These are phyloP conservation scores for Artibeus jamaicensis DNA, from an alignment of 2,797 vertebrate species.

Conservation along the genomic window DNA sequence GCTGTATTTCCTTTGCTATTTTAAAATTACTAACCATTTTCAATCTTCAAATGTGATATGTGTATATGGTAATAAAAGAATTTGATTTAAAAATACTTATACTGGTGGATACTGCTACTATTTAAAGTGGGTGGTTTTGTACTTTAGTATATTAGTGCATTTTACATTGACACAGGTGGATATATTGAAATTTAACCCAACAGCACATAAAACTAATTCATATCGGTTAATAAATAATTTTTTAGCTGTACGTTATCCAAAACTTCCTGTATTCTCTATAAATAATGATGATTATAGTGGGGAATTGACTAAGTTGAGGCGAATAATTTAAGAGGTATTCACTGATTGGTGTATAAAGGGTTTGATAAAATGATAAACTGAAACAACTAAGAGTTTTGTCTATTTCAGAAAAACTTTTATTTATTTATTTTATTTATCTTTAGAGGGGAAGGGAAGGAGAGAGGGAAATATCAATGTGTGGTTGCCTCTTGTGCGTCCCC, in stretches of 20 bases:
- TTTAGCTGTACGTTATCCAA: background rate
- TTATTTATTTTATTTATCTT: too few relatives aligned
- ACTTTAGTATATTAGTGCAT: background rate
- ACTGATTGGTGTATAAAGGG: background rate
- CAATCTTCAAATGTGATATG: background rate
- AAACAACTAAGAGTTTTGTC: conserved; percentile 9
- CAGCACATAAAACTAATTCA: background rate
- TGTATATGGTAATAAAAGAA: background rate
- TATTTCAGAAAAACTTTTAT: background rate
- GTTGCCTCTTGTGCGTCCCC: too few relatives aligned
- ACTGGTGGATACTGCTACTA: background rate
- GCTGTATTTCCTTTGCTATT: background rate
- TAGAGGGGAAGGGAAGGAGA: too few relatives aligned
- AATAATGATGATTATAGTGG: background rate
- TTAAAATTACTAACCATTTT: conserved; percentile 13
- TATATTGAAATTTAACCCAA: background rate
- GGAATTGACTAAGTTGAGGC: background rate
- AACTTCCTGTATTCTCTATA: background rate
- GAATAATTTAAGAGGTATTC: background rate
- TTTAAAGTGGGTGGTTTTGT: conserved; percentile 1
- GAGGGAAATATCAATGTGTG: too few relatives aligned
- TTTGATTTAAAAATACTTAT: background rate
- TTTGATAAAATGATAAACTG: background rate
- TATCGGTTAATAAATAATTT: background rate
- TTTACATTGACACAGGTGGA: background rate